Evolutionary conservation across 2,113 vertebrate genomes (phyloP).

Genomic region (Calcarius ornatus): DNA sequence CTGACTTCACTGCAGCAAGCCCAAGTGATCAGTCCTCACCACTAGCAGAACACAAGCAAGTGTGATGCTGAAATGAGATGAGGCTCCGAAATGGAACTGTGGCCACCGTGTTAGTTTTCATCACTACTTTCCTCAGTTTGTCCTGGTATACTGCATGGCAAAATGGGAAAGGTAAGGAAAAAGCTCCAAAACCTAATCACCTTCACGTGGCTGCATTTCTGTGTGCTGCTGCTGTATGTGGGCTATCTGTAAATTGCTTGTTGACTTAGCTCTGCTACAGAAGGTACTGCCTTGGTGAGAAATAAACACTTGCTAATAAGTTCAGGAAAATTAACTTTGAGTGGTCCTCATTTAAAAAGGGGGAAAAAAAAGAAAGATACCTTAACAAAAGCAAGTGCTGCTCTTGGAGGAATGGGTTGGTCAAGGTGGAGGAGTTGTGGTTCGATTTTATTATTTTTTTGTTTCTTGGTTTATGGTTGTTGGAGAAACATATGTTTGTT

Average conservation of each 20-base stretch:
- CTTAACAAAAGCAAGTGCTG: not conserved
- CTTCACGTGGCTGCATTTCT: rapidly evolving
- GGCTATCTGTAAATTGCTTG: not conserved
- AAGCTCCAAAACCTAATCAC: not conserved
- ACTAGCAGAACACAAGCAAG: constrained; percentile 54
- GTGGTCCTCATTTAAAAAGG: not conserved
- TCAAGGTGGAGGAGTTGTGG: not conserved
- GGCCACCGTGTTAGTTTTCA: constrained; percentile 92
- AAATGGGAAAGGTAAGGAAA: constrained; percentile 93
- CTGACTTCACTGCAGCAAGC: constrained; percentile 25
- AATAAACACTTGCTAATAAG: not conserved
- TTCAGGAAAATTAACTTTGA: not conserved
- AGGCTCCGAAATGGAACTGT: constrained; percentile 99
- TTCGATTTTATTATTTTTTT: not conserved
- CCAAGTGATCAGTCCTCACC: not conserved
- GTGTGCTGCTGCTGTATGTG: not conserved
- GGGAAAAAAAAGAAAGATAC: not conserved
- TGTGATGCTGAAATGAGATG: constrained; percentile 99
- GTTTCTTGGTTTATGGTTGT: not conserved
- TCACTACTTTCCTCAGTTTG: constrained; percentile 95
- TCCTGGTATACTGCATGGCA: constrained; percentile 99
- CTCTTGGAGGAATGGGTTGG: not conserved
- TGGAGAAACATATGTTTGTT: not conserved
- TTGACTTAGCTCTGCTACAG: not conserved
- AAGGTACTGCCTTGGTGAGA: not conserved